Evolutionary conservation across 1,140 invertebrate species (phyloP), one percentile per base, ranked within the genome.

Genomic region (Mylabris phalerata): DNA sequence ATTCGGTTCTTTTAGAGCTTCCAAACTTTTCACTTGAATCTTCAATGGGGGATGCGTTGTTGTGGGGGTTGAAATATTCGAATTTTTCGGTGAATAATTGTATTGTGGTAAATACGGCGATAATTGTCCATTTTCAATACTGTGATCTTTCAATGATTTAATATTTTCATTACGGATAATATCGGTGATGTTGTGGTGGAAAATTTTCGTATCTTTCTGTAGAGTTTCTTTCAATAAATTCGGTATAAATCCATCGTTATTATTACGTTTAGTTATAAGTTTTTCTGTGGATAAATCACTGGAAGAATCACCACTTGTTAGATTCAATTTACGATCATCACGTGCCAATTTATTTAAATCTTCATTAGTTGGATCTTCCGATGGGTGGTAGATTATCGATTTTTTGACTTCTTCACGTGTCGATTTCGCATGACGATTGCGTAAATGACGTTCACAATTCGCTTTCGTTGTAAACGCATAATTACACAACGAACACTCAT

Each of bases 401-500:
- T 84, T 84, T 69, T 93, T 92, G 0, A 95, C 85, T 61, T 94
- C 91, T 55, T 94, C 89, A 46, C 92, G 82, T 3, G 85, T 82
- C 45, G 84, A 78, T 77, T 93, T 89, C 0, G 87, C 84, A 69
- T 98, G 95, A 1, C 92, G 79, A 78, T 98, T 90, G 69, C 93
- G 78, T 70, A 98, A 79, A 79, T 98, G 90, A 1, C 90, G 75
- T 73, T 93, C 90, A 68, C 90, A 93, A 65, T 93, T 93, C 0
- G 90, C 84, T 75, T 98, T 97, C 0, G 95, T 98, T 1, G 95
- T 98, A 73, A 98, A 98, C 1, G 93, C 92, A 66, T 92, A 96
- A 65, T 93, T 92, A 74, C 95, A 98, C 2, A 96, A 81, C 1
- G 86, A 84, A 69, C 95, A 98, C 70, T 96, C 91, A 69, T 93